Base-by-base conservation (phyloP, 2,888 invertebrate genomes). In the Glaucopsyche alexis region DNA sequence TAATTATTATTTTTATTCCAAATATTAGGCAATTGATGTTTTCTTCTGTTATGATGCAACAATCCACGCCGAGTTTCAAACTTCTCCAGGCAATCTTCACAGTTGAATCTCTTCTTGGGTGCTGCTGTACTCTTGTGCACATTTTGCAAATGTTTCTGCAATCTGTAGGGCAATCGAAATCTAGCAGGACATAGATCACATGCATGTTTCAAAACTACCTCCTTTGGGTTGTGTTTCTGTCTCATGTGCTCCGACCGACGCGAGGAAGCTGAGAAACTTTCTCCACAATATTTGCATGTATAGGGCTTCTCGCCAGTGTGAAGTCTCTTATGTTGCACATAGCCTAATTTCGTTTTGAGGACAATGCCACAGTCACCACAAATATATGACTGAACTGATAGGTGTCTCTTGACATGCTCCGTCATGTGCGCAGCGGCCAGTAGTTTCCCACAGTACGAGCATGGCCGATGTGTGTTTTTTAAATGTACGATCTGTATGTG, bases 401-500 rank as follows among this genome's bases (percentile, higher is more conserved):
- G 80, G 70, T 92, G 91, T 13, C 79, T 84, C 76, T 87, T 89
- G 0, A 91, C 73, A 76, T 92, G 91, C 0, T 86, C 84, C 0
- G 85, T 80, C 91, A 92, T 91, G 70, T 87, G 88, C 0, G 90
- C 91, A 0, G 89, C 83, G 0, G 91, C 89, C 0, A 89, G 79
- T 0, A 82, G 65, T 75, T 91, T 91, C 0, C 90, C 91, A 16
- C 92, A 92, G 76, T 87, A 83, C 0, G 79, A 75, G 72, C 92
- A 92, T 0, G 90, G 88, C 38, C 81, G 79, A 67, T 91, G 91
- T 0, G 91, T 91, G 60, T 85, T 86, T 74, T 86, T 91, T 76
- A 83, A 83, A 72, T 92, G 92, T 0, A 91, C 90, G 9, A 88
- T 90, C 76, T 89, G 87, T n/a, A 92, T 91, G 45, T 92, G 92